These are phyloP conservation scores for Engraulis encrasicolus DNA, from an alignment of 2,113 vertebrate species.

Conservation along the genomic window DNA sequence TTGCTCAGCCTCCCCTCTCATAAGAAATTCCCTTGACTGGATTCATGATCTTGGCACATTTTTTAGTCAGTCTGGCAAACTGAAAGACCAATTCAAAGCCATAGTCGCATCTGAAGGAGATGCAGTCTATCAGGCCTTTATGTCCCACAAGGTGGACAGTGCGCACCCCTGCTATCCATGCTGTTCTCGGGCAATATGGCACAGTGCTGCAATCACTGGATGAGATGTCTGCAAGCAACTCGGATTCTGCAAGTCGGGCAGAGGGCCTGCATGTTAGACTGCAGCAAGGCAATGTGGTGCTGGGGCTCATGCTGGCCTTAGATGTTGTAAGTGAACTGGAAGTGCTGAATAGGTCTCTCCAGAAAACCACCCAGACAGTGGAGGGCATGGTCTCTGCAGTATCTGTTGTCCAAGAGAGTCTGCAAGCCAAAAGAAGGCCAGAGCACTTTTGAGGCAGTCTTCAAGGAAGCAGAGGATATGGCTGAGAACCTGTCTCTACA, in stretches of 20 bases:
- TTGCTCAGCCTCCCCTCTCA: no score
- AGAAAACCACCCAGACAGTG: conserved; percentile 27
- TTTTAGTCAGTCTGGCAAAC: conserved; percentile 9
- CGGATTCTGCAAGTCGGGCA: conserved; percentile 9
- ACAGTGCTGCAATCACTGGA: conserved; percentile 30
- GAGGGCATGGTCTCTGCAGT: conserved; percentile 23
- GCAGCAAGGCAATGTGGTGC: conserved; percentile 38
- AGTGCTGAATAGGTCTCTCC: conserved; percentile 22
- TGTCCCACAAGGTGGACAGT: conserved; percentile 24
- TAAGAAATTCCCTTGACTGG: no score
- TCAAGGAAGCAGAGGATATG: neutral
- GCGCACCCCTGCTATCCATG: conserved; percentile 18
- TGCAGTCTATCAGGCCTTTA: conserved; percentile 11
- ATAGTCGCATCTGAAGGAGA: neutral
- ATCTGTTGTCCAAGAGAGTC: neutral
- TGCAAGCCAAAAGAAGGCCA: neutral
- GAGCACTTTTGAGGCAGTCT: neutral
- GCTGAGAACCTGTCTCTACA: conserved; percentile 19
- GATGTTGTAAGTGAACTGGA: conserved; percentile 38
- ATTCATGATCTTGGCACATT: neutral
- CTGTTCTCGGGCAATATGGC: conserved; percentile 38
- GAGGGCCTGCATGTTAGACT: conserved; percentile 21
- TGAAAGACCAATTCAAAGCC: conserved; percentile 14
- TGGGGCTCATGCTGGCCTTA: conserved; percentile 29
- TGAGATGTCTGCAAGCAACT: conserved; percentile 30